Evolutionary conservation across 1,140 invertebrate genomes (phyloP).

Genomic region (Pseudomyrmex sp.): DNA sequence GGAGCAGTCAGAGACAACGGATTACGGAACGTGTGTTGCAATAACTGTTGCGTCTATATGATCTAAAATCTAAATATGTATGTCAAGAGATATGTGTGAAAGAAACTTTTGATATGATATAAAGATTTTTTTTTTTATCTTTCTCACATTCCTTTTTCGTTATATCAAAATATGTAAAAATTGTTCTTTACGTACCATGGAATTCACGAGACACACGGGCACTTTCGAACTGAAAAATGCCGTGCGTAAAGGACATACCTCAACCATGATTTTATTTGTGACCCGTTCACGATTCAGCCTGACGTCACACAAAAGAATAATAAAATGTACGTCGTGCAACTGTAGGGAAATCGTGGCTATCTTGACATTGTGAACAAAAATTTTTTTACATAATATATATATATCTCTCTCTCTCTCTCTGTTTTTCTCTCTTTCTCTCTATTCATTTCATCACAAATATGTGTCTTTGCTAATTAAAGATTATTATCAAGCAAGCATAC

Average conservation of each 20-base stretch:
- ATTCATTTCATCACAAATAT: slow-evolving; percentile 50
- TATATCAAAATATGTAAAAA: not conserved
- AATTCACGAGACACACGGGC: slow-evolving; percentile 40
- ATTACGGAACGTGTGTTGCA: slow-evolving; percentile 44
- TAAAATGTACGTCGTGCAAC: slow-evolving; percentile 13
- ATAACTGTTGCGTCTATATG: slow-evolving; percentile 13
- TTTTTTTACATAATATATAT: not conserved
- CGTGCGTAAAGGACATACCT: not conserved
- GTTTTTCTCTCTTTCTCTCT: not conserved
- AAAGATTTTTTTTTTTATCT: not conserved
- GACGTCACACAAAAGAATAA: slow-evolving; percentile 48
- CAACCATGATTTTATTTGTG: slow-evolving; percentile 53
- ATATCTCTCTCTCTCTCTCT: not conserved
- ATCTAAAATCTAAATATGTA: not conserved
- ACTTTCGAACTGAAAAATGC: slow-evolving; percentile 10
- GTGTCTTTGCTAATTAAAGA: slow-evolving; percentile 65
- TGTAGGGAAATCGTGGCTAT: slow-evolving; percentile 6
- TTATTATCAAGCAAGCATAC: slow-evolving; percentile 58
- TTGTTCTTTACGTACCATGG: slow-evolving; percentile 24
- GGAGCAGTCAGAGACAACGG: slow-evolving; percentile 13
- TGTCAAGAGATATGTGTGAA: slow-evolving; percentile 2
- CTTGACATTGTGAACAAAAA: slow-evolving; percentile 7
- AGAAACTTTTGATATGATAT: slow-evolving; percentile 1
- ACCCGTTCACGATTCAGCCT: slow-evolving; percentile 43
- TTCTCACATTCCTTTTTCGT: not conserved